Base-by-base conservation (phyloP, 2,797 vertebrate genomes). In the Takifugu rubripes region DNA sequence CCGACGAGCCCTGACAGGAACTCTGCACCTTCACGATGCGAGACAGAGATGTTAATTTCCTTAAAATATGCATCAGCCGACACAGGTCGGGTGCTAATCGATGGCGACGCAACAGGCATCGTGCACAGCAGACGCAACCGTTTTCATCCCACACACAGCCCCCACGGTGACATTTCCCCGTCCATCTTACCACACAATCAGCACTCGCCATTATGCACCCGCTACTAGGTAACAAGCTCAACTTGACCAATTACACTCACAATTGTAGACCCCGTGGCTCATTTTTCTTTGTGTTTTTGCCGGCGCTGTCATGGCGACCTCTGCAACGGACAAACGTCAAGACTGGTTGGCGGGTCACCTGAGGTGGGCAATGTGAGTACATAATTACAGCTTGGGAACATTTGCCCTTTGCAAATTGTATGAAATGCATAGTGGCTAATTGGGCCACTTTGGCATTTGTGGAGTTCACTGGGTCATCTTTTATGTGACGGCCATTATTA, bases 391-490 rank as follows among this genome's bases (percentile, higher is more conserved):
- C 88, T 84, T 82, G 84, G 84, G 80, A 88, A 89, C 86, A 89
- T 85, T 89, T 89, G 88, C 79, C 88, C 86, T 89, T 89, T 87
- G 84, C 80, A 88, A 89, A 88, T 88, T 90, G 86, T 87, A 86
- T 89, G 88, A 89, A 90, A 90, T 88, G 86, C 87, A 89, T 90
- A 87, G 85, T 86, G 81, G 85, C 83, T 90, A 90, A 89, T 90
- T 88, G 88, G 88, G 87, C 86, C 83, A 86, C 84, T 87, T 73
- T 89, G 88, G 85, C 88, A 89, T 90, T 90, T 88, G 84, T 79
- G 77, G 82, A 83, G 88, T 85, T 88, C 85, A 72, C 24, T 16
- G 33, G 85, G 85, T 89, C 86, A 81, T 87, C 88, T 88, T 88
- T 88, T 88, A 88, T 90, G 84, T 86, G 81, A 73, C 49, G 75